Conservation (phyloP, 2,888 invertebrate genomes). For the Prosopocoilus inquinatus region DNA sequence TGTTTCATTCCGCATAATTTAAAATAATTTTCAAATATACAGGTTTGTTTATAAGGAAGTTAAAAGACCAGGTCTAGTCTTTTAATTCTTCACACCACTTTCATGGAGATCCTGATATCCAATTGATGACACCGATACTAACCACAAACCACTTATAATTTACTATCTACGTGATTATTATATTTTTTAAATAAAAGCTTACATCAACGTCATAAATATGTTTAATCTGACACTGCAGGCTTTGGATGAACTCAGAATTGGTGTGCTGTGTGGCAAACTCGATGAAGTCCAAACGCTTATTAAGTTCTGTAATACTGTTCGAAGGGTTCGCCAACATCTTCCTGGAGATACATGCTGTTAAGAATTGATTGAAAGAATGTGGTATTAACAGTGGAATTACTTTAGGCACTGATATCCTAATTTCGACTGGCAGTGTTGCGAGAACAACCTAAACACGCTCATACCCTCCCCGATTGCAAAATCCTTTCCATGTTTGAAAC, state of each 20-base stretch:
- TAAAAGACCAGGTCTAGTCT: too few species aligned
- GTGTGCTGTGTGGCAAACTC: conserved; percentile 63
- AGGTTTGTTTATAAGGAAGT: too few species aligned
- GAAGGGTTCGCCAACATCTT: conserved; percentile 71
- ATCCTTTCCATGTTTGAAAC: conserved; percentile 65
- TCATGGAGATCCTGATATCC: too few species aligned
- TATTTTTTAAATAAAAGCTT: conserved; percentile 32
- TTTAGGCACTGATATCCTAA: conserved; percentile 65
- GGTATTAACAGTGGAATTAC: conserved; percentile 43
- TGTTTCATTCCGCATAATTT: too few species aligned
- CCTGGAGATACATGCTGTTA: conserved; percentile 47
- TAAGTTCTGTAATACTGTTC: conserved; percentile 58
- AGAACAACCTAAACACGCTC: conserved; percentile 68
- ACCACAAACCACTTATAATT: too few species aligned
- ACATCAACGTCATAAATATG: conserved; percentile 64
- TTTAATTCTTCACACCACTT: too few species aligned
- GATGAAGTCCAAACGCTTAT: conserved; percentile 67
- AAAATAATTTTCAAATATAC: too few species aligned
- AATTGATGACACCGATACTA: too few species aligned
- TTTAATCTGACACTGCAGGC: conserved; percentile 61
- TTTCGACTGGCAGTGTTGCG: conserved; percentile 64
- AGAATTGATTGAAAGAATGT: neutral
- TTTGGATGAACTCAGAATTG: conserved; percentile 62
- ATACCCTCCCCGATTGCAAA: conserved; percentile 65
- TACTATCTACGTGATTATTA: neutral